These are phyloP conservation scores for Oedothorax gibbosus DNA, from an alignment of 1,140 invertebrate genomes.

Conservation along the genomic window DNA sequence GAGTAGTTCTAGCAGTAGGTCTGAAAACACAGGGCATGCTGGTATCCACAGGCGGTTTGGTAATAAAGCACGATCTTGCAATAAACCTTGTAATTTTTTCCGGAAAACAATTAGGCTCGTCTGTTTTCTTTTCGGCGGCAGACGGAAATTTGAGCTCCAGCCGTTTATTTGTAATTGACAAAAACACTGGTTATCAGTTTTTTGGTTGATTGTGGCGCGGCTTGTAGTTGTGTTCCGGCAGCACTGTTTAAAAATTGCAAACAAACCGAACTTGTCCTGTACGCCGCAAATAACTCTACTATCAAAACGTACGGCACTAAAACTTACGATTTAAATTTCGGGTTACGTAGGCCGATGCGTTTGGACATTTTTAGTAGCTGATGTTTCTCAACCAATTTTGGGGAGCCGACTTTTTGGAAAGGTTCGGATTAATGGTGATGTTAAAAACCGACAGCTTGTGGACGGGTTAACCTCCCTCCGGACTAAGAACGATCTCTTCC, in stretches of 20 bases:
- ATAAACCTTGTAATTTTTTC: background rate
- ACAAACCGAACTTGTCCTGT: background rate
- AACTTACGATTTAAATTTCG: slow-evolving; percentile 7
- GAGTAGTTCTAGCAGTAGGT: background rate
- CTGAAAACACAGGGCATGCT: background rate
- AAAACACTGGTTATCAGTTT: background rate
- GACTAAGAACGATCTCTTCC: background rate
- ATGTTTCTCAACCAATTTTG: background rate
- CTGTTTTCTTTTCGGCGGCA: slow-evolving; percentile 4
- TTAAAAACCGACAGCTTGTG: background rate
- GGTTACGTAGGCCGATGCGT: background rate
- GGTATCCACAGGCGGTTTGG: background rate
- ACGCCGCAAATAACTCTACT: background rate
- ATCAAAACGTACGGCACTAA: background rate
- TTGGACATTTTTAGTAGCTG: background rate
- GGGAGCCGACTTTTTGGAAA: background rate
- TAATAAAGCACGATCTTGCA: background rate
- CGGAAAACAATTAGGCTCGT: slow-evolving; percentile 1
- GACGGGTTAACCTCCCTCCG: background rate
- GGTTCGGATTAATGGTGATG: slow-evolving; percentile 1
- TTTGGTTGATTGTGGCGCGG: background rate
- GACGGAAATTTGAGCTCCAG: background rate
- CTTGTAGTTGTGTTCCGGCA: background rate
- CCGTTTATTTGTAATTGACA: slow-evolving; percentile 6
- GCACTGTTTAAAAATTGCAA: background rate